phyloP scores from a whole-genome alignment of 2,113 vertebrate species.

The Plectropomus leopardus region DNA sequence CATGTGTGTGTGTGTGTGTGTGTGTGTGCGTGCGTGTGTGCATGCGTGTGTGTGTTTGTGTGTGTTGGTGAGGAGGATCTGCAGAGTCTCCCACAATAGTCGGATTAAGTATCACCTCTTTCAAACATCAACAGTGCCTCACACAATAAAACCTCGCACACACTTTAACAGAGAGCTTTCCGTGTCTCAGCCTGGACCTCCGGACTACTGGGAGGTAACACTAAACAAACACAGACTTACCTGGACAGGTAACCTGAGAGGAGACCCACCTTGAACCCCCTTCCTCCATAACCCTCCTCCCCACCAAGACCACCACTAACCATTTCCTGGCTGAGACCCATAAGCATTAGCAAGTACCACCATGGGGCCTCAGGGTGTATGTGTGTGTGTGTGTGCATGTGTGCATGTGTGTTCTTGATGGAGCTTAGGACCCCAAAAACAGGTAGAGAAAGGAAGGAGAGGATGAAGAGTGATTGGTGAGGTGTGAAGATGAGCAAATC shows the following conservation, averaged over 20 bases:
- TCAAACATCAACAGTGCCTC: conserved; percentile 68
- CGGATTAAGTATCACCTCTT: conserved; percentile 77
- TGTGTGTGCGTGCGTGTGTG: conserved; percentile 14
- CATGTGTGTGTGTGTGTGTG: conserved; percentile 17
- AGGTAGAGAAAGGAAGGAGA: conserved; percentile 39
- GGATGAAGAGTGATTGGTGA: conserved; percentile 80
- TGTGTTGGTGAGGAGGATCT: background rate
- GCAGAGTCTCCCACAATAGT: conserved; percentile 55
- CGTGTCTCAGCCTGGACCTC: conserved; percentile 75
- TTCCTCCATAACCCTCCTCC: background rate
- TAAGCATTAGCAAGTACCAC: conserved; percentile 61
- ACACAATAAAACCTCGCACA: conserved; percentile 37
- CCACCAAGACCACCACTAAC: background rate
- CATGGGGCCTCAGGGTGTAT: conserved; percentile 46
- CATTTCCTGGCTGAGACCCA: conserved; percentile 73
- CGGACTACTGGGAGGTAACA: conserved; percentile 71
- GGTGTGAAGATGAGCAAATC: conserved; percentile 78
- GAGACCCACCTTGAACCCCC: conserved; percentile 59
- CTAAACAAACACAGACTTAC: conserved; percentile 87
- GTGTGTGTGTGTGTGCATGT: conserved; percentile 28
- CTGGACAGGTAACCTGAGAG: conserved; percentile 85
- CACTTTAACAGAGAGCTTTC: conserved; percentile 52
- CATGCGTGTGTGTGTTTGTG: conserved; percentile 13
- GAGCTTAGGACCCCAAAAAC: conserved; percentile 62
- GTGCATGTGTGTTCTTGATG: conserved; percentile 54